Evolutionary conservation across 2,888 invertebrate genomes (phyloP).

Genomic region (Calliopum simillimum): DNA sequence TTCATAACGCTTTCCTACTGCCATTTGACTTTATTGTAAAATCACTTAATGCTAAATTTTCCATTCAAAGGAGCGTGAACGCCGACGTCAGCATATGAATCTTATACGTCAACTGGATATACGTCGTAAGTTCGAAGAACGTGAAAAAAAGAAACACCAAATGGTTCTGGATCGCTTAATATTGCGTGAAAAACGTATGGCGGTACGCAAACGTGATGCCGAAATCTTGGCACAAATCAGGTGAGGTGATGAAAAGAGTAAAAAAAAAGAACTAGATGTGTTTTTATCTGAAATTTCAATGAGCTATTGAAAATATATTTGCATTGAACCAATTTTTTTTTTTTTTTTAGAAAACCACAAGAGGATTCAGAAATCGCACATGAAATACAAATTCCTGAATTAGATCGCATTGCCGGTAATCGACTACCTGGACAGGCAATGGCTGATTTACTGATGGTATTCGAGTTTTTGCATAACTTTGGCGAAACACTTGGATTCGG

Average conservation of each 20-base stretch:
- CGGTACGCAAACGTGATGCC: constrained; percentile 76
- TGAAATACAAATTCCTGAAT: constrained; percentile 77
- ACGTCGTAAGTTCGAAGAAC: constrained; percentile 87
- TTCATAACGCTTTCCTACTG: background rate
- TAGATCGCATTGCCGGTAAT: constrained; percentile 83
- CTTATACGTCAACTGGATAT: constrained; percentile 89
- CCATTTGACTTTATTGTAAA: background rate
- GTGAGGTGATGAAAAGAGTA: constrained; percentile 54
- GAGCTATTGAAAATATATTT: background rate
- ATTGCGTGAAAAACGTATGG: constrained; percentile 86
- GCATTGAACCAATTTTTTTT: constrained; percentile 7
- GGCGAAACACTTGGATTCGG: constrained; percentile 94
- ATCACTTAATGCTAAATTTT: background rate
- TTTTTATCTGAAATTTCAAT: background rate
- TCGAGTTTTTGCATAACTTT: constrained; percentile 96
- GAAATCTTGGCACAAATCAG: constrained; percentile 77
- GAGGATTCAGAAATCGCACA: constrained; percentile 90
- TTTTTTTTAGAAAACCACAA: constrained; percentile 78
- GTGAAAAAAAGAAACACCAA: constrained; percentile 75
- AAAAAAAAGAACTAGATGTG: background rate
- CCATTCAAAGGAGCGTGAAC: constrained; percentile 80
- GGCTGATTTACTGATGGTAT: constrained; percentile 93
- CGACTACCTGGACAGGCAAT: constrained; percentile 89
- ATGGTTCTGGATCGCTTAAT: constrained; percentile 86
- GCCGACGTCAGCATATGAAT: constrained; percentile 90